Base-by-base conservation (phyloP, 2,888 invertebrate genomes). In the Phengaris alcon region DNA sequence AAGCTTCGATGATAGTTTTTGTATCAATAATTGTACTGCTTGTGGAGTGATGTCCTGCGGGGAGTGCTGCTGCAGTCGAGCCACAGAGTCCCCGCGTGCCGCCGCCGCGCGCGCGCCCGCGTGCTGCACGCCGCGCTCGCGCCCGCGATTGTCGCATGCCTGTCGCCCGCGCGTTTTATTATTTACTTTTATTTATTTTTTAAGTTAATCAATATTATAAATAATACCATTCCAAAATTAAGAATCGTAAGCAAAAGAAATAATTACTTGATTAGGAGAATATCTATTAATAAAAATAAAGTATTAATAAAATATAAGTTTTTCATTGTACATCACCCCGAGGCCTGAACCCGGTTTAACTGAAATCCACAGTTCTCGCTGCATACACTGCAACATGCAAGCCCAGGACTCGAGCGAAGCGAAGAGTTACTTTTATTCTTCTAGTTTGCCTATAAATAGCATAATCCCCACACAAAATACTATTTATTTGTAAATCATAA, bases 211-310 rank as follows among this genome's bases (percentile, higher is more conserved):
- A 84, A 85, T 88, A 88, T 87, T 64, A 72, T 79, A 85, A 85
- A 87, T 91, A 87, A 88, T 92, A 91, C 88, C 93, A 93, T 93
- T 93, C 93, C 93, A 93, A 93, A 75, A 92, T 90, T 93, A 90
- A 90, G 85, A 89, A 88, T 86, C 90, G 88, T 92, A 91, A 91
- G 90, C 87, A 87, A 89, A 85, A 88, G 86, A 89, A 86, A 90
- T 88, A 86, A 88, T 87, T 84, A 87, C 85, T 86, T 89, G 88
- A 90, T 90, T 89, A 90, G 87, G 87, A 88, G 84, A 88, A 87
- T 88, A 89, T 88, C 80, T 81, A 82, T 81, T 88, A 90, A 86
- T 88, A 86, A 88, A 89, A 88, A 86, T 88, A 89, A 91, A 89
- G 86, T 88, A 88, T 86, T 86, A 88, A 88, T 87, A 87, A 80